phyloP scores from a whole-genome alignment of 2,888 invertebrate genomes.

The Phasia obesa region DNA sequence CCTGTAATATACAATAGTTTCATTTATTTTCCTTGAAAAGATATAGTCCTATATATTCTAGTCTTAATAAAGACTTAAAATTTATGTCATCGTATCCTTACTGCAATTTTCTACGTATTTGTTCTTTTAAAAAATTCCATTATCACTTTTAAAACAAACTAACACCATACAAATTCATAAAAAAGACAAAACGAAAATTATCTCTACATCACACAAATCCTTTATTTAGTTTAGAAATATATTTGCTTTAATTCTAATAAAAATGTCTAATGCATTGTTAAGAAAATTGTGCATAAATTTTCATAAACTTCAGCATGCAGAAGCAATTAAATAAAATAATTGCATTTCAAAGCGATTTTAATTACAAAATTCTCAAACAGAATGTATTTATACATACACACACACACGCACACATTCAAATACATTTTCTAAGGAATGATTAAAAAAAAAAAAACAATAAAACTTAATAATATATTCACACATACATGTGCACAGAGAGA shows the following conservation, averaged over 20 bases:
- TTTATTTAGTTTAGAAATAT: neutral
- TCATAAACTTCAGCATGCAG: constrained; percentile 66
- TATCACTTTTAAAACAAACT: neutral
- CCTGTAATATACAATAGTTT: no score
- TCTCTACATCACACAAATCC: neutral
- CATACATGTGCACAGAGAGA: neutral
- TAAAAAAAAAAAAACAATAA: constrained; percentile 1
- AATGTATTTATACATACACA: constrained; percentile 46
- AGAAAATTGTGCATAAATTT: constrained; percentile 68
- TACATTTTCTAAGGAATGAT: neutral
- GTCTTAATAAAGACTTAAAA: no score
- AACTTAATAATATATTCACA: constrained; percentile 18
- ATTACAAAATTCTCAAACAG: constrained; percentile 71
- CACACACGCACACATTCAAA: neutral
- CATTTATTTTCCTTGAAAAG: no score
- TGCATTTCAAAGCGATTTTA: constrained; percentile 72
- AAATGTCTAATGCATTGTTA: constrained; percentile 44
- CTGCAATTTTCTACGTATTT: no score
- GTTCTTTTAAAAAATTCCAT: neutral
- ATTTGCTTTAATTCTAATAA: constrained; percentile 41
- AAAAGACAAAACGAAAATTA: neutral
- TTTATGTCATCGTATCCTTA: no score
- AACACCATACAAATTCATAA: no score
- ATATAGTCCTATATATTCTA: no score
- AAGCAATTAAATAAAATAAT: constrained; percentile 72